A percentile compares a stretch with the other conserved stretches of the same genome.
These are phyloP conservation scores for Endotricha flammealis DNA, from an alignment of 2,888 invertebrate genomes.

Conservation along the genomic window DNA sequence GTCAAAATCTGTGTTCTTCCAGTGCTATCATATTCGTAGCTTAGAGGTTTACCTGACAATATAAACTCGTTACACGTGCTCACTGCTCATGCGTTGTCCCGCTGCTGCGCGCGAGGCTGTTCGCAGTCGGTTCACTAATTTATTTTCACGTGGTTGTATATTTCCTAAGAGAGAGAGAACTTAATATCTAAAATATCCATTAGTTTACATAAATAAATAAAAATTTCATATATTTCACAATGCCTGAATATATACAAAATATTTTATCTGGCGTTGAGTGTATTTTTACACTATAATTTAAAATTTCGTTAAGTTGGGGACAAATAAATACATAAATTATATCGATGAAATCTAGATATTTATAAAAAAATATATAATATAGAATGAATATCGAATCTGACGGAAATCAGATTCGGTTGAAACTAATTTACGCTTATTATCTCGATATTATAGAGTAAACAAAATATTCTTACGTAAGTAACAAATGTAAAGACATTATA, in stretches of 20 bases:
- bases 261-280: conserved; percentile 37
- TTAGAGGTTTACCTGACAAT: conserved; percentile 61
- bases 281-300: conserved; percentile 59
- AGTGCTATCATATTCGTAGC: conserved; percentile 55
- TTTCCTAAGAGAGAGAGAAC: conserved; percentile 64
- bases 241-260: conserved; percentile 39
- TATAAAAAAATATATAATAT: conserved; percentile 38
- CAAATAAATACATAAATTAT: conserved; percentile 27
- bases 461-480: conserved; percentile 61
- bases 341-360: conserved; percentile 32
- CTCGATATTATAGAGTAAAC: conserved; percentile 66
- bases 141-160: conserved; percentile 45
- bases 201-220: conserved; percentile 39
- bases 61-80: conserved; percentile 22
- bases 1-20: conserved; percentile 70
- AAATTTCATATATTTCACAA: conserved; percentile 35
- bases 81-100: background rate
- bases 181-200: conserved; percentile 42
- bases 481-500: conserved; percentile 54
- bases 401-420: conserved; percentile 49
- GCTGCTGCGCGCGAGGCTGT: conserved; percentile 11
- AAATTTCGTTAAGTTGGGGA: conserved; percentile 37
- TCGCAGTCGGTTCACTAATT: conserved; percentile 13
- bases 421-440: conserved; percentile 74
- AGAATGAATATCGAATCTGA: conserved; percentile 43